A percentile compares a stretch with the other conserved stretches of the same genome.
These are phyloP conservation scores for Potamilus streckersoni DNA, from an alignment of 1,140 invertebrate species.

Conservation along the genomic window DNA sequence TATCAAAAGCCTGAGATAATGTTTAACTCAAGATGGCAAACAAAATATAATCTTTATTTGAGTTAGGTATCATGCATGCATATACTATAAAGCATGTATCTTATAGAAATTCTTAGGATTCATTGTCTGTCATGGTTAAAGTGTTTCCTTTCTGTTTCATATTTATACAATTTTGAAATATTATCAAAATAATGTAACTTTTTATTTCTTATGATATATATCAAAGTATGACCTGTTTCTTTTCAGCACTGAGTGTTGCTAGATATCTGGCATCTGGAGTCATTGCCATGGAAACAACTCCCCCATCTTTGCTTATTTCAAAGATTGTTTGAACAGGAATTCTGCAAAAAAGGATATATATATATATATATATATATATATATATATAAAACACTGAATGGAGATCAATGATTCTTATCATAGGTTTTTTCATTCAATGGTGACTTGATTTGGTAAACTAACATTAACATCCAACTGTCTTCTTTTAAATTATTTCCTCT, in stretches of 20 bases:
- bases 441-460: too few species aligned
- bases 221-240: constrained; percentile 55
- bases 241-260: constrained; percentile 62
- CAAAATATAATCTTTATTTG: too few species aligned
- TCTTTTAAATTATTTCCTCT: too few species aligned
- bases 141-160: background rate
- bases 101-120: background rate
- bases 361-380: background rate
- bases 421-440: too few species aligned
- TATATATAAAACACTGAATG: background rate
- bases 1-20: too few species aligned
- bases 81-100: too few species aligned
- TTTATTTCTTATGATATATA: background rate
- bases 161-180: constrained; percentile 7
- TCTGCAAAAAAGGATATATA: constrained; percentile 36
- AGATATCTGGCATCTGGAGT: constrained; percentile 67
- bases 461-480: too few species aligned
- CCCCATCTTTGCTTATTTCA: constrained; percentile 62
- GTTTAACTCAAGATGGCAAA: too few species aligned
- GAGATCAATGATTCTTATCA: too few species aligned
- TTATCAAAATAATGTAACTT: background rate
- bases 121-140: background rate
- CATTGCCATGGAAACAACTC: constrained; percentile 63
- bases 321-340: constrained; percentile 67
- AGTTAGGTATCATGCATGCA: too few species aligned